Evolutionary conservation across 1,140 invertebrate species (phyloP), one percentile per base, ranked within the genome.

Genomic region (Alviniconcha marisindica): DNA sequence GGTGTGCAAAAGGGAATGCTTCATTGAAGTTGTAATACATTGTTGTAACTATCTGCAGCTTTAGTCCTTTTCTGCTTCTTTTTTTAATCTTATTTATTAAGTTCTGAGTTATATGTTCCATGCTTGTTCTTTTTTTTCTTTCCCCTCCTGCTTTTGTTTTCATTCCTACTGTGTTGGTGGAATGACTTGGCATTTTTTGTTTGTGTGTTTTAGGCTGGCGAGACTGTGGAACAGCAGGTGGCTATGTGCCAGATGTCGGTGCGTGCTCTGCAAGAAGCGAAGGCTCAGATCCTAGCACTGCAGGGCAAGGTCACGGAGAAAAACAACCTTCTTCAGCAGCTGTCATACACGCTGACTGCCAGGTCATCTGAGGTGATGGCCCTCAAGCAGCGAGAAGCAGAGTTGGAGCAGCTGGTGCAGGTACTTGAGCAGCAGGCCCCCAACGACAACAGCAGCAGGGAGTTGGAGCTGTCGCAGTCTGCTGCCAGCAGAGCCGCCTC

Each of bases 151-250:
- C 44, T 48, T 48, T 48, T 48, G 44, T 48, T 48, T n/a, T n/a
- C n/a, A n/a, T n/a, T n/a, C n/a, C n/a, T n/a, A n/a, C n/a, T 48
- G 44, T 48, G 5, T 48, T 18, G 18, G 44, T 48, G 5, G 18
- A 48, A 5, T 48, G 44, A 48, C 44, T 10, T 18, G 18, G 7
- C 18, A 10, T 48, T 10, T 48, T 48, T 48, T 5, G 5, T 48
- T 40, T 83, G 0, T 83, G 38, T 82, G 51, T 90, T 88, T 56
- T 84, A 92, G 91, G 88, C 89, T 81, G 86, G 88, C 4, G 81
- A 88, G 38, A 77, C 86, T 7, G 74, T 92, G 60, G 77, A 87
- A 31, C 82, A 83, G 42, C 91, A 92, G 79, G 81, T 74, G 24
- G 63, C 81, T 7, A 85, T 88, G 73, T 88, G 89, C 54, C 69